These are phyloP conservation scores for Eublepharis macularius DNA, from an alignment of 2,113 vertebrate genomes.

Conservation along the genomic window DNA sequence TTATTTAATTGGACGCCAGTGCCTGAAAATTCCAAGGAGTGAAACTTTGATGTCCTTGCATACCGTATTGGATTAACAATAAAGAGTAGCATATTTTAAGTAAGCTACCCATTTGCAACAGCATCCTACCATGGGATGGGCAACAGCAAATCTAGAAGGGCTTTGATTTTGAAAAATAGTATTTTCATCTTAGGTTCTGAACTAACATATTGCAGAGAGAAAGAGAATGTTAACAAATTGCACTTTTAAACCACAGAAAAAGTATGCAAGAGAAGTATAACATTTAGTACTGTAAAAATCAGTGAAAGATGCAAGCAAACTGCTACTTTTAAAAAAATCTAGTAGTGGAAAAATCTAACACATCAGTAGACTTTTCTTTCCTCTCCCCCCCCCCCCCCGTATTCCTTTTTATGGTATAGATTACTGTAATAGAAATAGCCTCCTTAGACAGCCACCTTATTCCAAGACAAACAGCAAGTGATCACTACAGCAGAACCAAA, in stretches of 20 bases:
- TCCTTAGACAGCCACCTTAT: neutral
- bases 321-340: neutral
- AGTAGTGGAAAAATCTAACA: neutral
- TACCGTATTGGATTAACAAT: conserved; percentile 39
- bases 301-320: neutral
- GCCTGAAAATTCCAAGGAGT: conserved; percentile 38
- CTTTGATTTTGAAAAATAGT: conserved; percentile 39
- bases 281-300: neutral
- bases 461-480: neutral
- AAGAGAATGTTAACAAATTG: conserved; percentile 30
- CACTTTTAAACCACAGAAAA: conserved; percentile 8
- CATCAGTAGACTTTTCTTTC: neutral
- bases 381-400: neutral
- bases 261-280: neutral
- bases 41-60: conserved; percentile 48
- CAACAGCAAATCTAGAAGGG: conserved; percentile 35
- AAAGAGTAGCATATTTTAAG: conserved; percentile 11
- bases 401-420: neutral
- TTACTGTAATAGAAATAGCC: neutral
- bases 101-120: conserved; percentile 30
- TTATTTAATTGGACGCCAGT: conserved; percentile 56
- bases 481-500: neutral
- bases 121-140: conserved; percentile 32
- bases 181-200: conserved; percentile 34
- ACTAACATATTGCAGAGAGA: conserved; percentile 9